Conservation (phyloP, 2,113 vertebrate species). For the Felis catus region DNA sequence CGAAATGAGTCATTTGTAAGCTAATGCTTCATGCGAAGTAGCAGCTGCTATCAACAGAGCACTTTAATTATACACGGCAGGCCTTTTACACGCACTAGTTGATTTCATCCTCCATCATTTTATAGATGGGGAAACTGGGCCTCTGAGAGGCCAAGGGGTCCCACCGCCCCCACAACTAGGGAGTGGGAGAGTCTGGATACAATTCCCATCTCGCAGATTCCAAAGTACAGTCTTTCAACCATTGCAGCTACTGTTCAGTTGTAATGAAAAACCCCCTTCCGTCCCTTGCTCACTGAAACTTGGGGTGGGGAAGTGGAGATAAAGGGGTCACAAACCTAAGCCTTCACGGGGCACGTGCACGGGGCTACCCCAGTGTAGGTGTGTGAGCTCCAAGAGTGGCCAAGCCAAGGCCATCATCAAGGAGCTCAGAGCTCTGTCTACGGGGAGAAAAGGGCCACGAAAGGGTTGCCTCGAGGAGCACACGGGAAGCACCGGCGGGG, state of each 20-base stretch:
- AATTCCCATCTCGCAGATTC: not conserved
- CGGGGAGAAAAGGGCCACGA: not conserved
- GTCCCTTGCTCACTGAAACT: not conserved
- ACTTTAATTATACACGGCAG: not conserved
- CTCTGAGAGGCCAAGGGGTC: not conserved
- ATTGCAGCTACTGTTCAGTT: not conserved
- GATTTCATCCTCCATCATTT: not conserved
- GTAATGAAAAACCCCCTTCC: not conserved
- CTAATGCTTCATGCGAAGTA: not conserved
- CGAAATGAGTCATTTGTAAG: not conserved
- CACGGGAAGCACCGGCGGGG: no score
- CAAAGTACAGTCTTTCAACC: not conserved
- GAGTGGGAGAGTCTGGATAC: not conserved
- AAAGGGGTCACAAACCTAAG: not conserved
- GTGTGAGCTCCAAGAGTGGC: not conserved
- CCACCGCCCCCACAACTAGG: not conserved
- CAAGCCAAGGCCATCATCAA: not conserved
- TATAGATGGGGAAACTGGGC: not conserved
- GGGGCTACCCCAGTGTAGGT: not conserved
- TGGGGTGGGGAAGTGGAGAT: rapidly evolving
- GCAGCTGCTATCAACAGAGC: not conserved
- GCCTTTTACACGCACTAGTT: no score
- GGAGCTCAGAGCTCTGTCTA: not conserved
- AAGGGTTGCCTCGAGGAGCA: not conserved
- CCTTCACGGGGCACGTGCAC: not conserved